Evolutionary conservation across 2,113 vertebrate genomes (phyloP).

Genomic region (Heterochromis multidens): DNA sequence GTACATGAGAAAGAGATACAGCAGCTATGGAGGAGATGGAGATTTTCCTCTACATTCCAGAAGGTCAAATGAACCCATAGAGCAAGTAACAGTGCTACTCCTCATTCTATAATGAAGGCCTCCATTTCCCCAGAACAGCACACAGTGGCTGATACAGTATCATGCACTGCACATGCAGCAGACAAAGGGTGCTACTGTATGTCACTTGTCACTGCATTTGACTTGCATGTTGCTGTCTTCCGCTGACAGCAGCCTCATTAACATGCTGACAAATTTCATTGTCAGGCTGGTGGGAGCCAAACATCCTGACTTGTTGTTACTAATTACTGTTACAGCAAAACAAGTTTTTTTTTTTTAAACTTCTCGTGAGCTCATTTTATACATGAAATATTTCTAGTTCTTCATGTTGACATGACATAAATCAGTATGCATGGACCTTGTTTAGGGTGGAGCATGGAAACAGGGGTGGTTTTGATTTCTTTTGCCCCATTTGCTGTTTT

Average conservation of each 20-base stretch:
- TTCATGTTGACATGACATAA: background rate
- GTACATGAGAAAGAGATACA: background rate
- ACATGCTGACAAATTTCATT: constrained; percentile 57
- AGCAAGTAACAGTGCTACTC: too few relatives aligned
- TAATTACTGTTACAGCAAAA: background rate
- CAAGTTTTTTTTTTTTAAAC: background rate
- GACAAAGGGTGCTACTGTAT: constrained; percentile 83
- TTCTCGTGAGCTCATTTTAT: background rate
- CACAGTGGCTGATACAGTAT: constrained; percentile 42
- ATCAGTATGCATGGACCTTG: background rate
- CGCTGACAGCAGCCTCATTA: constrained; percentile 81
- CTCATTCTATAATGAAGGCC: constrained; percentile 77
- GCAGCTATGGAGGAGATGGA: background rate
- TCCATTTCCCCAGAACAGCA: constrained; percentile 80
- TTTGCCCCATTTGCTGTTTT: background rate
- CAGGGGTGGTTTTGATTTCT: constrained; percentile 20
- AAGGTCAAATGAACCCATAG: background rate
- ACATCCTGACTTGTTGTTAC: background rate
- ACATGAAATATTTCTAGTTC: background rate
- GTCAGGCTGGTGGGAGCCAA: constrained; percentile 50
- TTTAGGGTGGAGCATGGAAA: background rate
- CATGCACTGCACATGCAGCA: constrained; percentile 56
- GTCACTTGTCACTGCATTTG: constrained; percentile 82
- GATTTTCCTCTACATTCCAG: constrained; percentile 34
- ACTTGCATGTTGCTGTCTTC: constrained; percentile 79